Evolutionary conservation across 2,113 vertebrate species (phyloP).

Genomic region (Strigops habroptila): DNA sequence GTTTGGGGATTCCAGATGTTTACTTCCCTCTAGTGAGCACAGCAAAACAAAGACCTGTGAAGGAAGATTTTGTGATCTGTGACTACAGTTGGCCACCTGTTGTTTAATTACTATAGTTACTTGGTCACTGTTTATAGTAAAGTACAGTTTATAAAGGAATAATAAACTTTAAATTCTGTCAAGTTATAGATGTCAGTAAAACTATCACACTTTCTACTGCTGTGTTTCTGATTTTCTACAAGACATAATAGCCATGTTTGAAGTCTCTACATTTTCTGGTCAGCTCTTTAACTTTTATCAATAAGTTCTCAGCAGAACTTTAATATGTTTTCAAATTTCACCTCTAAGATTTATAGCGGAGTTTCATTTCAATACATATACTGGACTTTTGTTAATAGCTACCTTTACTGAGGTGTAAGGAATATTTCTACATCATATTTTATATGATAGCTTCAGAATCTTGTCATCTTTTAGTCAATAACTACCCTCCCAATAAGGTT

Average conservation of each 20-base stretch:
- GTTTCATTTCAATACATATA: background rate
- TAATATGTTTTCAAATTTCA: background rate
- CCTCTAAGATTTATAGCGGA: background rate
- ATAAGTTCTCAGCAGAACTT: background rate
- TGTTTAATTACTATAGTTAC: background rate
- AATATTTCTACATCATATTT: no score
- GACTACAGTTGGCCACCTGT: background rate
- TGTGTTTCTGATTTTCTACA: background rate
- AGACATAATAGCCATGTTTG: background rate
- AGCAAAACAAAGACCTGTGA: background rate
- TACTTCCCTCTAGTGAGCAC: background rate
- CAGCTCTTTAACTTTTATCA: background rate
- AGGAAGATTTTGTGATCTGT: background rate
- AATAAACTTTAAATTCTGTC: background rate
- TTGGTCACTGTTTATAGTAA: background rate
- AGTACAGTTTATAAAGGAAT: background rate
- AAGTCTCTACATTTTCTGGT: background rate
- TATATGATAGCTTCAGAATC: no score
- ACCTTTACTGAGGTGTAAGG: background rate
- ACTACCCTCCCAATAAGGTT: background rate
- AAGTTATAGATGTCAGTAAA: background rate
- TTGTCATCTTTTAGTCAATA: background rate
- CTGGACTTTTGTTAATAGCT: background rate
- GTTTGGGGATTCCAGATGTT: background rate
- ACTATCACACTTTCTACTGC: background rate